Percentiles rank a stretch among this genome's conserved stretches.
These are phyloP conservation scores for Hypomecis punctinalis DNA, from an alignment of 2,888 invertebrate genomes.

Conservation along the genomic window DNA sequence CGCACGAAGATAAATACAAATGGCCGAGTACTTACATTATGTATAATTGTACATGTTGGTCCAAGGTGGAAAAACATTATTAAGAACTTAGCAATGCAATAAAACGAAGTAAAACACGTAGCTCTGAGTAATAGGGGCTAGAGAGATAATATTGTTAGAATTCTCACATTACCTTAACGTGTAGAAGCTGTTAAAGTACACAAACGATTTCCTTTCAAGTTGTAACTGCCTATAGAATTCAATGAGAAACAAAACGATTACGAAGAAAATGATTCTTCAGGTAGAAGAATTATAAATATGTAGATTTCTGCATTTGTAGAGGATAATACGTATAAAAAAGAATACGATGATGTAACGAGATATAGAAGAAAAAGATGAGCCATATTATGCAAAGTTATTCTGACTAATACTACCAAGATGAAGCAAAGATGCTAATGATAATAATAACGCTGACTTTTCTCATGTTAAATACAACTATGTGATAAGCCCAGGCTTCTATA, in stretches of 20 bases:
- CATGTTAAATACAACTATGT: no score
- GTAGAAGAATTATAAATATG: no score
- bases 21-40: not conserved
- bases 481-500: no score
- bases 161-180: conserved; percentile 1
- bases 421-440: no score
- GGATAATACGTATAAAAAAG: no score
- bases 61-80: conserved; percentile 20
- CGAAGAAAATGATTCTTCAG: no score
- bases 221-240: not conserved
- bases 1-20: conserved; percentile 19
- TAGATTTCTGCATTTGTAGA: no score
- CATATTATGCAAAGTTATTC: no score
- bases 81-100: conserved; percentile 11
- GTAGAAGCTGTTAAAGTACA: not conserved
- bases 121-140: conserved; percentile 6
- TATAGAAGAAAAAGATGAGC: no score
- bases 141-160: not conserved
- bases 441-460: no score
- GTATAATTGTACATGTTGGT: conserved; percentile 14
- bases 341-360: no score
- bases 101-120: conserved; percentile 18
- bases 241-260: not conserved
- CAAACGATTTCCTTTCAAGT: not conserved
- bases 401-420: no score